A percentile compares a stretch with the other conserved stretches of the same genome.
Evolutionary conservation across 2,113 vertebrate genomes (phyloP).

Genomic region (Pachycephala philippinensis): DNA sequence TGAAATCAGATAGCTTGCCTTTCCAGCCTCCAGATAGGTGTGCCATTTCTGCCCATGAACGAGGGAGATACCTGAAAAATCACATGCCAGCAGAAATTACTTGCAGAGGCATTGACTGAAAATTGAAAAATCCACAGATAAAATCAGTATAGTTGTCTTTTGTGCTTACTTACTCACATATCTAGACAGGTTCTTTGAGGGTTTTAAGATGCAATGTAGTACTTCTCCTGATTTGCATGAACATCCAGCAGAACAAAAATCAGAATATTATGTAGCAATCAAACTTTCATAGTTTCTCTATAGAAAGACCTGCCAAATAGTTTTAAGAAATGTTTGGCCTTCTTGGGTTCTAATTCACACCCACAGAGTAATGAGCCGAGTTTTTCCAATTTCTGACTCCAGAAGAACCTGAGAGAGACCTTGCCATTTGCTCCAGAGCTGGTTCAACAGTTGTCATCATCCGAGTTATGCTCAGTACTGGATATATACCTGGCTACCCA

Average conservation of each 20-base stretch:
- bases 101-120: not conserved
- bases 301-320: not conserved
- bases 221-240: not conserved
- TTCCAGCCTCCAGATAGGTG: not conserved
- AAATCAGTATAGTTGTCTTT: not conserved
- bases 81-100: not conserved
- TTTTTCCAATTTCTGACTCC: not conserved
- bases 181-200: not conserved
- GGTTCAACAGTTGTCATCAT: not conserved
- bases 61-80: not conserved
- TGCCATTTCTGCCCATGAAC: not conserved
- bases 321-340: not conserved
- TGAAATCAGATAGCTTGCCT: not conserved
- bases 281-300: not conserved
- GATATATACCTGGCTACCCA: not conserved
- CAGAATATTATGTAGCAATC: not conserved
- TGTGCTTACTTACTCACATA: not conserved
- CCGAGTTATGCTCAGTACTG: not conserved
- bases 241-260: not conserved
- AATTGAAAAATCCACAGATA: not conserved
- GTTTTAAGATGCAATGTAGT: not conserved
- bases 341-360: not conserved
- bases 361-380: fast-evolving
- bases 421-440: not conserved
- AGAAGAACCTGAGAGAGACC: not conserved